Evolutionary conservation across 2,113 vertebrate species (phyloP).

Genomic region (Oreochromis spilurus): DNA sequence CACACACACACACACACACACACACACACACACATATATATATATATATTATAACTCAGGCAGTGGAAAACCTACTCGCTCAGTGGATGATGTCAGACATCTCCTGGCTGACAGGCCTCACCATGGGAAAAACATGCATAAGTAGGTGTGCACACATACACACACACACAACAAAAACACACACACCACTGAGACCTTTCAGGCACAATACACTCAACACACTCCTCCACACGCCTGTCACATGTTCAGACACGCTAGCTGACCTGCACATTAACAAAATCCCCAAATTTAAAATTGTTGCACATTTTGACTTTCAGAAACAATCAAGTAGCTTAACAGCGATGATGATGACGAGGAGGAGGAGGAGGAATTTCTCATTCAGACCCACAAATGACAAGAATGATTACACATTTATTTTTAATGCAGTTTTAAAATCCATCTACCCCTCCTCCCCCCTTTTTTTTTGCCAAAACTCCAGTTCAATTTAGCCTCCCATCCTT

Average conservation of each 20-base stretch:
- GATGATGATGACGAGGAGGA: fast-evolving
- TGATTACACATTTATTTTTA: constrained; percentile 34
- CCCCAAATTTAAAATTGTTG: neutral
- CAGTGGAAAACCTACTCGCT: constrained; percentile 42
- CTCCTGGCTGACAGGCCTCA: constrained; percentile 48
- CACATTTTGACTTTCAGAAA: neutral
- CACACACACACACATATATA: constrained; percentile 5
- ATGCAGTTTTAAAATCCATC: constrained; percentile 21
- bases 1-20: constrained; percentile 1
- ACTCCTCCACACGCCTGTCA: neutral
- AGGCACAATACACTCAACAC: neutral
- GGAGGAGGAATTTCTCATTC: neutral
- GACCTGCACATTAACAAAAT: neutral
- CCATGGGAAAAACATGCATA: constrained; percentile 48
- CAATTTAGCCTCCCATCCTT: constrained; percentile 49
- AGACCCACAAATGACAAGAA: neutral
- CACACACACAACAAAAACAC: neutral
- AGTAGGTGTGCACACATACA: neutral
- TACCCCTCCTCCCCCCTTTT: neutral
- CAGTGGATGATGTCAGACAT: constrained; percentile 56
- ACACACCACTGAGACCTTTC: neutral
- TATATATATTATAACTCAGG: neutral
- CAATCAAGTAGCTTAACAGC: neutral
- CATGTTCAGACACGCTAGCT: neutral
- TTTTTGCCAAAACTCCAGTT: constrained; percentile 28